These are phyloP conservation scores for Ctenosaura bakeri DNA, from an alignment of 2,797 vertebrate genomes.

Conservation along the genomic window DNA sequence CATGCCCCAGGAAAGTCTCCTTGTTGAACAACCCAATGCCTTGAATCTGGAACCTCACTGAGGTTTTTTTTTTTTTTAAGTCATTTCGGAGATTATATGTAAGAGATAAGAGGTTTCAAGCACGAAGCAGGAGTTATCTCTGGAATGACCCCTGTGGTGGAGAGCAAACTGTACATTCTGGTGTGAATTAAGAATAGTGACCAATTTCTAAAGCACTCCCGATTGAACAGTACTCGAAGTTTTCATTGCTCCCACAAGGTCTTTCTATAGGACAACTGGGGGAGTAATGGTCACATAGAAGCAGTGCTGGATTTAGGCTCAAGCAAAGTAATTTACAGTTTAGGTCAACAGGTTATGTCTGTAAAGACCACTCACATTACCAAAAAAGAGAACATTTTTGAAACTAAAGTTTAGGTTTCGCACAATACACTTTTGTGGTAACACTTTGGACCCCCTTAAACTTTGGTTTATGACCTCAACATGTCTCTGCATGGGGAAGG, in stretches of 20 bases:
- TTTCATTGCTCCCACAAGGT: slow-evolving; percentile 2
- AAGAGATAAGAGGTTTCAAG: slow-evolving; percentile 34
- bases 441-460: too few relatives aligned
- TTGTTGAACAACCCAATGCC: slow-evolving; percentile 8
- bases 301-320: too few relatives aligned
- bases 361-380: too few relatives aligned
- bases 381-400: too few relatives aligned
- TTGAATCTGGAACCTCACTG: slow-evolving; percentile 14
- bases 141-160: slow-evolving; percentile 26
- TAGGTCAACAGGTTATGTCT: too few relatives aligned
- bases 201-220: background rate
- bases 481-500: too few relatives aligned
- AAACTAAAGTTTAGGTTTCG: too few relatives aligned
- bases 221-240: background rate
- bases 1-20: background rate
- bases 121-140: slow-evolving; percentile 25
- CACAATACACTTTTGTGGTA: too few relatives aligned
- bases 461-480: too few relatives aligned
- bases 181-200: slow-evolving; percentile 26
- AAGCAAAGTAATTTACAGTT: too few relatives aligned
- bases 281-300: background rate
- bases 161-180: slow-evolving; percentile 12
- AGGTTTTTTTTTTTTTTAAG: background rate
- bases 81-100: slow-evolving; percentile 20
- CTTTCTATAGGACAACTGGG: background rate